Percentiles rank a stretch among this genome's conserved stretches.
These are phyloP conservation scores for Xestia sexstrigata DNA, from an alignment of 2,888 invertebrate genomes.

Conservation along the genomic window DNA sequence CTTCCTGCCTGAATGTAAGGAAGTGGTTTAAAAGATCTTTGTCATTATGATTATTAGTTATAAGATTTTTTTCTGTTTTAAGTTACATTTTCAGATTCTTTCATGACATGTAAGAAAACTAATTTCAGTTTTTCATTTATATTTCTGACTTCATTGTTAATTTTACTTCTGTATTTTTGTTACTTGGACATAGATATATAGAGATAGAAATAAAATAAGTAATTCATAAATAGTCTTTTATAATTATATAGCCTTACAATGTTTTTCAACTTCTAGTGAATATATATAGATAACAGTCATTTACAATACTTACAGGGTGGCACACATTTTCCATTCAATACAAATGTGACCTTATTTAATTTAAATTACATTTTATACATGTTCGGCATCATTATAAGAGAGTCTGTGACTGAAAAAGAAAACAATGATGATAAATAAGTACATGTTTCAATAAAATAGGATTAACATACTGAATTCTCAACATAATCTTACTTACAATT, in stretches of 20 bases:
- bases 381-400: conserved; percentile 89
- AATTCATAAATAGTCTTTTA: conserved; percentile 62
- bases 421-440: conserved; percentile 30
- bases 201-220: conserved; percentile 63
- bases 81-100: conserved; percentile 26
- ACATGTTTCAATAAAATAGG: background rate
- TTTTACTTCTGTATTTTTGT: conserved; percentile 65
- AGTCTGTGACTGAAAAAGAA: conserved; percentile 89
- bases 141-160: conserved; percentile 49
- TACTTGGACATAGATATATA: conserved; percentile 55
- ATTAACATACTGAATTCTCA: background rate
- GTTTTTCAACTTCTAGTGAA: conserved; percentile 35
- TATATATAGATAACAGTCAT: conserved; percentile 45
- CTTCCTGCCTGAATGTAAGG: background rate
- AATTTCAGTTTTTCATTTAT: conserved; percentile 42
- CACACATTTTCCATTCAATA: conserved; percentile 28
- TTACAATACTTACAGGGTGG: conserved; percentile 56
- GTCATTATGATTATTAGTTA: conserved; percentile 41
- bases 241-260: conserved; percentile 55
- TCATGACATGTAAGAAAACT: conserved; percentile 43
- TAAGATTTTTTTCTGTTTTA: conserved; percentile 40
- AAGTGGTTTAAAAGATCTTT: conserved; percentile 29
- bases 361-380: conserved; percentile 81
- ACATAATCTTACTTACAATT: conserved; percentile 82
- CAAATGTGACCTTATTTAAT: conserved; percentile 38